Base-by-base conservation (phyloP, 1,140 invertebrate genomes). In the Ips nitidus region DNA sequence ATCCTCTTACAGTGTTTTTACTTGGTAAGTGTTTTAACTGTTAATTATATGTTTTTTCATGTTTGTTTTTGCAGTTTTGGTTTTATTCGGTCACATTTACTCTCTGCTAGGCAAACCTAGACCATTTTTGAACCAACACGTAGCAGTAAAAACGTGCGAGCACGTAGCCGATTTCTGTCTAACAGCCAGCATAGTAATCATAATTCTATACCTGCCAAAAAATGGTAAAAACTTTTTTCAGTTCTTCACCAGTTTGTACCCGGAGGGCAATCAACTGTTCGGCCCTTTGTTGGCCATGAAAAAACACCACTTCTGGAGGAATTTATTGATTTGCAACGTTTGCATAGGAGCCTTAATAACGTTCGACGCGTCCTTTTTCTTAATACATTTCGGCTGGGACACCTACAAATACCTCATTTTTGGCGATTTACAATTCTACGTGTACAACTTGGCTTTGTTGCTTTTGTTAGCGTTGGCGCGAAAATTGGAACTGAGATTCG, bases 401-500 rank as follows among this genome's bases (percentile, higher is more conserved):
- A 45, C 22, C 1, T 71, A 71, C 52, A 66, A 66, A 53, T 66
- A 53, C 50, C 41, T 71, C 6, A 62, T 71, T n/a, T 71, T 71
- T 47, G 55, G 69, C 52, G 62, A 66, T 57, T 5, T 66, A 55
- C 42, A 71, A 40, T 71, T 71, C n/a, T 71, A 66, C 45, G 4
- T 71, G 4, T 71, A 66, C 52, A 71, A 71, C 40, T 40, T 71
- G 22, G 40, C 66, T n/a, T 38, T 71, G 36, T 42, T 71, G 37
- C 36, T 71, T 1, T 40, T 66, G 37, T 50, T 71, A 56, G 53
- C 63, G 6, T 37, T 71, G 40, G 50, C 57, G 22, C 41, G 69
- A 41, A 71, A 71, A 61, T 7, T 71, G 8, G 69, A 71, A 52
- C n/a, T 71, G n/a, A 66, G 69, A 45, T 71, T 71, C 55, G 52